Evolutionary conservation across 2,888 invertebrate genomes (phyloP), one percentile per base, ranked within the genome.

Genomic region (Trichacis sp.): DNA sequence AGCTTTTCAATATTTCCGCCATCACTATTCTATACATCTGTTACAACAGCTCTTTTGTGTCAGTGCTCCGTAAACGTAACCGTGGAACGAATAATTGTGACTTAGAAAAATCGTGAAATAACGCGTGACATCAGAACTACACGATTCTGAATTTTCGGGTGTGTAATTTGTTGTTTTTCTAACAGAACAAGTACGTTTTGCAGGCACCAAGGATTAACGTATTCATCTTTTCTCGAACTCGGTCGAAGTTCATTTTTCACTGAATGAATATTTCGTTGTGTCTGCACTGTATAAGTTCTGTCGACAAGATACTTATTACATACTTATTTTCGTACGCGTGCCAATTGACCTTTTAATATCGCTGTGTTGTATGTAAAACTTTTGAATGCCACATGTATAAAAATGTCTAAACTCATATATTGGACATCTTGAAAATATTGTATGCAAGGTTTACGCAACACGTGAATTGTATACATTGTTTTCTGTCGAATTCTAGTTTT

Each of bases 1-100:
- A 67, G 67, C 67, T 67, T 67, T 67, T 67, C 67, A 67, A 67
- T 67, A 67, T 67, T 67, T 67, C 67, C 46, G 66, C 66, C 66
- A 52, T 58, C 40, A 57, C 43, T 50, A 19, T 43, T 18, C 11
- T 18, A 11, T 43, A 19, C 43, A 43, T 29, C 24, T 48, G 47
- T 62, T 42, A 24, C 14, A 36, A 47, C 36, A 52, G 46, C 46
- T 46, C 46, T 46, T 12, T 8, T 17, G n/a, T 18, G 43, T 43
- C 46, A 62, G 42, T 52, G 24, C 33, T 51, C 43, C 42, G 45
- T 33, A 54, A 19, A 42, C 49, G 42, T 40, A 17, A 42, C 20
- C 45, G 4, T 45, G 9, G 19, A 3, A 12, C 45, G 14, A 45
- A 19, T 45, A 14, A 46, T 46, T 29, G 29, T 24, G 5, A 19